Percentiles rank a stretch among this genome's conserved stretches.
Conservation (phyloP, 2,888 invertebrate genomes). For the Torymus auratus region DNA sequence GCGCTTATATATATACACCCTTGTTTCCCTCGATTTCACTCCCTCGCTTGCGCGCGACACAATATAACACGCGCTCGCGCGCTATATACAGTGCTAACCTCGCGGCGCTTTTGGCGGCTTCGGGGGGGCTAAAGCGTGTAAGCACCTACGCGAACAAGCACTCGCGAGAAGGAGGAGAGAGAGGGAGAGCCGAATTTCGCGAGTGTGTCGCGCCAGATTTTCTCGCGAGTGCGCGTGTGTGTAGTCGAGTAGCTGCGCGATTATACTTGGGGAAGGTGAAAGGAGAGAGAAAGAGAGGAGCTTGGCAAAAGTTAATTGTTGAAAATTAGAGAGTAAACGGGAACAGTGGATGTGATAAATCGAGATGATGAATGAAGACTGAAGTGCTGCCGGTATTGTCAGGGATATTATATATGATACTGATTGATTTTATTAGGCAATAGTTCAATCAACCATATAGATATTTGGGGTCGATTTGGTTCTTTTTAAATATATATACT, state of each 20-base stretch:
- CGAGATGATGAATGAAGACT: not conserved
- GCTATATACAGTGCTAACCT: no score
- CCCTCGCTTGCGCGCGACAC: conserved; percentile 1
- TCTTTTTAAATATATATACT: no score
- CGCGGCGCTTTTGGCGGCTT: conserved; percentile 54
- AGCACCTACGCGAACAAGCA: conserved; percentile 67
- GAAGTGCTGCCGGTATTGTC: no score
- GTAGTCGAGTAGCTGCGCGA: not conserved
- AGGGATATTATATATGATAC: no score
- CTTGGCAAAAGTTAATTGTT: conserved; percentile 47
- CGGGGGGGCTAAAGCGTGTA: conserved; percentile 59
- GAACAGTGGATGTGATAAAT: not conserved
- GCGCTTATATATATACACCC: conserved; percentile 6
- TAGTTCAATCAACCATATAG: no score
- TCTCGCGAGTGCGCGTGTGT: not conserved
- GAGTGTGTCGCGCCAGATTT: conserved; percentile 25
- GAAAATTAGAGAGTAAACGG: conserved; percentile 33
- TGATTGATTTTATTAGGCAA: no score
- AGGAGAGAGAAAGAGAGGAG: conserved; percentile 10
- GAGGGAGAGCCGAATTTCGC: not conserved
- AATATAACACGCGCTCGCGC: conserved; percentile 47
- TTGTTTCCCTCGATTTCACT: conserved; percentile 49
- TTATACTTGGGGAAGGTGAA: conserved; percentile 7
- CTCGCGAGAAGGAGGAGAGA: conserved; percentile 29
- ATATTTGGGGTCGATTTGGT: no score